Conservation (phyloP, 2,888 invertebrate species). For the Tridacna crocea region DNA sequence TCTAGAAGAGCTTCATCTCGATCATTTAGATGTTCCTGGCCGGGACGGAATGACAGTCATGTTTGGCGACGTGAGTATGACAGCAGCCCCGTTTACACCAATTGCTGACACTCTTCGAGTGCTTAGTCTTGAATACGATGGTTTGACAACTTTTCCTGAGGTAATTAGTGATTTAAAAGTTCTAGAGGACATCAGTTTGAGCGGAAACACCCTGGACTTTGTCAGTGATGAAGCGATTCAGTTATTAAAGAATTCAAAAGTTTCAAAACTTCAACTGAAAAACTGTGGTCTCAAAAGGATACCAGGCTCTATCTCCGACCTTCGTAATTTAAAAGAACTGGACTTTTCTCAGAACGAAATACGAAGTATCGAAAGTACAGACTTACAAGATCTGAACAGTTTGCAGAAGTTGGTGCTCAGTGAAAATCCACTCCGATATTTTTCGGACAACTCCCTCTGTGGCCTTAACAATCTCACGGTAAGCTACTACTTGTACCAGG, state of each 20-base stretch:
- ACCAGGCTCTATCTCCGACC: conserved; percentile 65
- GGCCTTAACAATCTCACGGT: conserved; percentile 47
- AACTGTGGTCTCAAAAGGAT: conserved; percentile 65
- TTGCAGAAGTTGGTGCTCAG: conserved; percentile 48
- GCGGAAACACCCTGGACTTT: conserved; percentile 63
- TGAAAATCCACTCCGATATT: conserved; percentile 64
- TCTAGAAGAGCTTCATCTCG: conserved; percentile 60
- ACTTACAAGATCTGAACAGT: conserved; percentile 51
- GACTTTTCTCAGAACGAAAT: conserved; percentile 64
- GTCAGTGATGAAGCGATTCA: conserved; percentile 67
- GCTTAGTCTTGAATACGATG: conserved; percentile 62
- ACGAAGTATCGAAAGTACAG: conserved; percentile 65
- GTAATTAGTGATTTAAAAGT: conserved; percentile 47
- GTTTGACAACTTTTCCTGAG: conserved; percentile 64
- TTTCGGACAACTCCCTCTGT: conserved; percentile 62
- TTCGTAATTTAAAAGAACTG: conserved; percentile 44
- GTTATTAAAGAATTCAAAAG: conserved; percentile 53
- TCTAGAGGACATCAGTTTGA: conserved; percentile 53
- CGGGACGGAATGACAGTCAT: conserved; percentile 17
- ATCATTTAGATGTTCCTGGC: conserved; percentile 44
- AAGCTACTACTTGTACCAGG: neutral
- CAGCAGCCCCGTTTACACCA: conserved; percentile 50
- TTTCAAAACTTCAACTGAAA: conserved; percentile 55
- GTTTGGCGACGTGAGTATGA: conserved; percentile 59
- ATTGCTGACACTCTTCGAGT: conserved; percentile 50